Conservation (phyloP, 2,888 invertebrate species). For the Disparrhopalites patrizii region DNA sequence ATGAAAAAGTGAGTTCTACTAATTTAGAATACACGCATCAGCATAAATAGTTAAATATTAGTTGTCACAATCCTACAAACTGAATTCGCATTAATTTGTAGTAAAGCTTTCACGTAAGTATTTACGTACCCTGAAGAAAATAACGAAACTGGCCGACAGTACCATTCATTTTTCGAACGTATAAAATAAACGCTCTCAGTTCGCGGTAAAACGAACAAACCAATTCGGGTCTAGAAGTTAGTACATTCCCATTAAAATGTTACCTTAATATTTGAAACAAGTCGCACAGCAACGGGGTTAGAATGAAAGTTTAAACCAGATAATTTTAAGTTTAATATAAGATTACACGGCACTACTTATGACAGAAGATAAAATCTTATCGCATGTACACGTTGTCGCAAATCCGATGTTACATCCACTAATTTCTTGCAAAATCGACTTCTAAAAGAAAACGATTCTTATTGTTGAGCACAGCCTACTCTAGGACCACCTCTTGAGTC, state of each 20-base stretch:
- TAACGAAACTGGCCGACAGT: no score
- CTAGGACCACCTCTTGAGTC: conserved; percentile 61
- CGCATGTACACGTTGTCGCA: not conserved
- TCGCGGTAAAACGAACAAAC: no score
- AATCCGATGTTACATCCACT: not conserved
- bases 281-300: conserved; percentile 15
- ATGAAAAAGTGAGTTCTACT: no score
- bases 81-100: no score
- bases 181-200: no score
- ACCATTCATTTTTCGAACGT: no score
- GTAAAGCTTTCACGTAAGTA: no score
- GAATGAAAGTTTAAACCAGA: conserved; percentile 12
- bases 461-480: conserved; percentile 80
- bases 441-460: conserved; percentile 36
- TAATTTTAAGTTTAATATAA: not conserved
- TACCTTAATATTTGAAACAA: conserved; percentile 12
- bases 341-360: conserved; percentile 8
- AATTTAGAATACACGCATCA: no score
- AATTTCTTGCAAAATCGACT: conserved; percentile 17
- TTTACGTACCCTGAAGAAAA: no score
- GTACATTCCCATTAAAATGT: conserved; percentile 7
- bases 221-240: no score
- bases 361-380: conserved; percentile 16
- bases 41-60: no score
- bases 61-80: no score